Conservation (phyloP, 2,888 invertebrate genomes). For the Andricus curvator region DNA sequence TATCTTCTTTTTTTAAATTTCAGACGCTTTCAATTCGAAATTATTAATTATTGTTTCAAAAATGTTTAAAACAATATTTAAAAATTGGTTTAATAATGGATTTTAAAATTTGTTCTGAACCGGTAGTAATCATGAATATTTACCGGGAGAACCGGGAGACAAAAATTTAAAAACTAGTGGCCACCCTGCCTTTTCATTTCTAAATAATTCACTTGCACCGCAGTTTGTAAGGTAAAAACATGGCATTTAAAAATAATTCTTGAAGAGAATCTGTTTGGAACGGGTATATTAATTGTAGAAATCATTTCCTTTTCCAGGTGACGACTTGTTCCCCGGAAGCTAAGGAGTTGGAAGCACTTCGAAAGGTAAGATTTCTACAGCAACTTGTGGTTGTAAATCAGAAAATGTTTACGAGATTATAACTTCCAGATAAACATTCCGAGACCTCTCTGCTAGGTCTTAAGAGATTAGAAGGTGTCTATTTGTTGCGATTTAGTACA, state of each 20-base stretch:
- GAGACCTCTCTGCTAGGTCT: neutral
- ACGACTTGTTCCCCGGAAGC: slow-evolving; percentile 52
- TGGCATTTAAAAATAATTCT: neutral
- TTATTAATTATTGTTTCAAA: too few species aligned
- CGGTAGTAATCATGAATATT: too few species aligned
- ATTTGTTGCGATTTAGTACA: neutral
- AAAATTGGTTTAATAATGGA: too few species aligned
- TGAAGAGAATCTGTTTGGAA: neutral
- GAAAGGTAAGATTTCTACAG: slow-evolving; percentile 64
- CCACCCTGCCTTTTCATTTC: neutral
- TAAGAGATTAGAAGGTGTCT: neutral
- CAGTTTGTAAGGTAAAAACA: neutral
- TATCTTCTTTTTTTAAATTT: too few species aligned
- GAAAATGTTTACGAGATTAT: neutral
- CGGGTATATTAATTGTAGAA: neutral
- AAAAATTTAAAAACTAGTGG: too few species aligned
- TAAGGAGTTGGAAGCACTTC: slow-evolving; percentile 67
- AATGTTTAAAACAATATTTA: too few species aligned
- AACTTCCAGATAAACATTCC: neutral
- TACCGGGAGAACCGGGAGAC: too few species aligned
- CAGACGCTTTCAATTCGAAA: too few species aligned
- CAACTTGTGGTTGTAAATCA: neutral
- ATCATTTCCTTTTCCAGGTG: slow-evolving; percentile 55
- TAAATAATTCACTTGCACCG: neutral
- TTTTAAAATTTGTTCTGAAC: too few species aligned